Evolutionary conservation across 2,888 invertebrate genomes (phyloP).

Genomic region (Galerucella calmariensis): DNA sequence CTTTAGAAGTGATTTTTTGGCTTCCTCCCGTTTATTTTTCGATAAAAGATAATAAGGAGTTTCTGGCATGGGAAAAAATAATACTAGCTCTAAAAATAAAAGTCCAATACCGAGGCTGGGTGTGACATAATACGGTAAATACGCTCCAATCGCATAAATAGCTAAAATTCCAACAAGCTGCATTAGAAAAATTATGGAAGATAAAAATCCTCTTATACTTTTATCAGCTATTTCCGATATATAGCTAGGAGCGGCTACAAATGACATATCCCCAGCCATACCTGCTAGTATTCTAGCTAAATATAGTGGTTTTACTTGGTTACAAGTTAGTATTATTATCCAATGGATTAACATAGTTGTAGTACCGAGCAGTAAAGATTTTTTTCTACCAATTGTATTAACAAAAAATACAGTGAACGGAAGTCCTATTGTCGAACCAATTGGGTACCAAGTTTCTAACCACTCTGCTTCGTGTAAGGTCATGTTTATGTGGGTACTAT

Average conservation of each 20-base stretch:
- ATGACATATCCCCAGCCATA: conserved; percentile 61
- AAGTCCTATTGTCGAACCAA: conserved; percentile 56
- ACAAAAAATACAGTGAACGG: conserved; percentile 59
- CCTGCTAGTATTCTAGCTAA: conserved; percentile 60
- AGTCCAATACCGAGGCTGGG: conserved; percentile 54
- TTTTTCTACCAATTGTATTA: conserved; percentile 58
- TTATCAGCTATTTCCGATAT: conserved; percentile 63
- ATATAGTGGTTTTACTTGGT: conserved; percentile 56
- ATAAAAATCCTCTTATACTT: conserved; percentile 61
- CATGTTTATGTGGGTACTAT: conserved; percentile 56
- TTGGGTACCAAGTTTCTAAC: conserved; percentile 53
- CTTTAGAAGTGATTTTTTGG: conserved; percentile 55
- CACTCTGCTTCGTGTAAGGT: conserved; percentile 51
- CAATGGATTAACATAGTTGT: conserved; percentile 58
- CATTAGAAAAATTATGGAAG: conserved; percentile 61
- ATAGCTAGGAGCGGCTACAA: conserved; percentile 63
- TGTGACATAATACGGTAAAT: conserved; percentile 51
- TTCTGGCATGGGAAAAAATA: conserved; percentile 57
- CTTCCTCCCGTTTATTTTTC: conserved; percentile 58
- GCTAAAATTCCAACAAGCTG: conserved; percentile 61
- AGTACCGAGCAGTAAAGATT: conserved; percentile 59
- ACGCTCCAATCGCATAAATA: conserved; percentile 58
- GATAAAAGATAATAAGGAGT: conserved; percentile 61
- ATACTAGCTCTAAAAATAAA: conserved; percentile 56
- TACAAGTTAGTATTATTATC: conserved; percentile 58